phyloP scores from a whole-genome alignment of 2,888 invertebrate genomes.

The Megalurothrips usitatus region DNA sequence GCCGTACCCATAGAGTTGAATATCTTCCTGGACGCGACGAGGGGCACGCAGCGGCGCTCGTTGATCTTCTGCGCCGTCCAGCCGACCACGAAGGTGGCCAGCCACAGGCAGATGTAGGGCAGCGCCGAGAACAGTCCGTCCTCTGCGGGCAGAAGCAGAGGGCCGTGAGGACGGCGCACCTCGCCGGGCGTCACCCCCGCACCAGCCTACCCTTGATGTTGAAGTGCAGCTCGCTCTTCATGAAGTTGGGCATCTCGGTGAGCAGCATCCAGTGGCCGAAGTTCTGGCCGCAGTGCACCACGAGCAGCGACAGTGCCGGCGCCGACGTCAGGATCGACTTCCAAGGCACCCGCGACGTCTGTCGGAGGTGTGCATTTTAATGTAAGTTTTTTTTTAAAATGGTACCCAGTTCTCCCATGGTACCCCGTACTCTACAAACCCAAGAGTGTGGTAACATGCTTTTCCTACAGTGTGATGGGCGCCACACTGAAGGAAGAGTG shows the following conservation, averaged over 20 bases:
- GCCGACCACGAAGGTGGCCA: slow-evolving; percentile 66
- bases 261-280: slow-evolving; percentile 81
- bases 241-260: slow-evolving; percentile 75
- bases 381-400: too few species aligned
- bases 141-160: slow-evolving; percentile 38
- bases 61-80: slow-evolving; percentile 59
- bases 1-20: slow-evolving; percentile 59
- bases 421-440: too few species aligned
- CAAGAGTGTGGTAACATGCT: too few species aligned
- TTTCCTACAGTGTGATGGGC: too few species aligned
- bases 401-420: too few species aligned
- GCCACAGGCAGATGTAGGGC: slow-evolving; percentile 69
- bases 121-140: slow-evolving; percentile 64
- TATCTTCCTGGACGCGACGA: slow-evolving; percentile 58
- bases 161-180: too few species aligned
- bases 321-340: slow-evolving; percentile 55
- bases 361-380: too few species aligned
- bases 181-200: too few species aligned
- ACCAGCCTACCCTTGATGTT: slow-evolving; percentile 56
- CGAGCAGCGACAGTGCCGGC: slow-evolving; percentile 57
- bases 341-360: slow-evolving; percentile 38
- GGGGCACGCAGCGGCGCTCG: slow-evolving; percentile 50
- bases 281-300: slow-evolving; percentile 68
- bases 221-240: slow-evolving; percentile 65
- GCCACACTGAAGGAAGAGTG: too few species aligned